Evolutionary conservation across 2,888 invertebrate genomes (phyloP).

Genomic region (Steinernema carpocapsae): DNA sequence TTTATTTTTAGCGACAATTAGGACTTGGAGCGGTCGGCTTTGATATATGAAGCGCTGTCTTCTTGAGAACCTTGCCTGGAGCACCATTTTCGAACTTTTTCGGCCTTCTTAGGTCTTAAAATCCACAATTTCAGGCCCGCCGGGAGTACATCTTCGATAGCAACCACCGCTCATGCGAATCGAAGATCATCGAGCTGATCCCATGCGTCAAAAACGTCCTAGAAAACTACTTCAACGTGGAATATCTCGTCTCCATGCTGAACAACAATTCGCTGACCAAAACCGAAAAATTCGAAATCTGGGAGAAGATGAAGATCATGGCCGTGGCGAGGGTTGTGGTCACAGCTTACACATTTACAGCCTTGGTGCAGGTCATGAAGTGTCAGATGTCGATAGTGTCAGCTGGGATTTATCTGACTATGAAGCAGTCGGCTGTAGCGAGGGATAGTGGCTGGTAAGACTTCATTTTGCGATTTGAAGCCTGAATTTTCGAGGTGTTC

Average conservation of each 20-base stretch:
- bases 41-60: too few species aligned
- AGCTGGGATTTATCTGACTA: neutral
- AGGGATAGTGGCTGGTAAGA: neutral
- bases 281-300: neutral
- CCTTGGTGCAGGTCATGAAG: slow-evolving; percentile 12
- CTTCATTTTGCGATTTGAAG: neutral
- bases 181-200: neutral
- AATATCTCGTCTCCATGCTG: neutral
- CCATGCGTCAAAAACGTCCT: neutral
- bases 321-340: neutral
- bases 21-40: too few species aligned
- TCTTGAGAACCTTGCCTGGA: too few species aligned
- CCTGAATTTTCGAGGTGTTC: neutral
- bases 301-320: neutral
- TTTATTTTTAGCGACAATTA: too few species aligned
- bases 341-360: neutral
- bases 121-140: neutral
- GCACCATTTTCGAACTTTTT: too few species aligned
- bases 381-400: slow-evolving; percentile 20
- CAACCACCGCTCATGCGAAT: slow-evolving; percentile 4
- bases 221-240: slow-evolving; percentile 14
- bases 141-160: slow-evolving; percentile 13
- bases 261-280: neutral
- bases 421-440: neutral
- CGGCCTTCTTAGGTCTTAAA: neutral